Conservation (phyloP, 2,888 invertebrate species). For the Leptodirus hochenwartii region DNA sequence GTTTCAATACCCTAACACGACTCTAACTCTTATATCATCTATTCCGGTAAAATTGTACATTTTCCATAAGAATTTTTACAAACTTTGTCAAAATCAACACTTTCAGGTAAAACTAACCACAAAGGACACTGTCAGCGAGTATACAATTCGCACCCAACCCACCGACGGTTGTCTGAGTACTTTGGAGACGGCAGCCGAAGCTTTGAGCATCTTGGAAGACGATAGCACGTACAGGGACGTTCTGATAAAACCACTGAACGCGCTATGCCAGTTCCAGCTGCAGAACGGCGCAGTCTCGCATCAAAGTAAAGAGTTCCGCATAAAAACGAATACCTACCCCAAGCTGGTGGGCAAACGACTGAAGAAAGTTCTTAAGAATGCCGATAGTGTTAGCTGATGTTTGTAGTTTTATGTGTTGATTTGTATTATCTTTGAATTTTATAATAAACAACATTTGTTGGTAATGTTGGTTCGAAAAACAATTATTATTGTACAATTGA, state of each 20-base stretch:
- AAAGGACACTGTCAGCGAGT: constrained; percentile 57
- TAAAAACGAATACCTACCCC: constrained; percentile 62
- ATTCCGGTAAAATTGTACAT: too few species aligned
- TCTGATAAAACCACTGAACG: constrained; percentile 60
- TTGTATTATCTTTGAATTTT: too few species aligned
- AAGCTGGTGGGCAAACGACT: constrained; percentile 64
- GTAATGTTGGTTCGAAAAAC: too few species aligned
- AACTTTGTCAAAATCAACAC: too few species aligned
- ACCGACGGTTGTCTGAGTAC: constrained; percentile 84
- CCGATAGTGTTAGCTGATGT: too few species aligned
- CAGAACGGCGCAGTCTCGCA: constrained; percentile 85
- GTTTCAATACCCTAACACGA: too few species aligned
- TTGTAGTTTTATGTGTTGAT: too few species aligned
- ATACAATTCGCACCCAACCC: constrained; percentile 86
- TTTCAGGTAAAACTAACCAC: constrained; percentile 64
- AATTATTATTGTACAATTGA: too few species aligned
- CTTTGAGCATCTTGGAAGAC: constrained; percentile 58
- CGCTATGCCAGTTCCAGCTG: constrained; percentile 72
- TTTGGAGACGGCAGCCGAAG: constrained; percentile 68
- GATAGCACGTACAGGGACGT: constrained; percentile 42
- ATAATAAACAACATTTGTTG: too few species aligned
- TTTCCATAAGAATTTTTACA: too few species aligned
- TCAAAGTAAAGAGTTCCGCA: constrained; percentile 77
- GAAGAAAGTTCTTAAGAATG: constrained; percentile 32
- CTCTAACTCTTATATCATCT: too few species aligned